phyloP scores from a whole-genome alignment of 2,797 vertebrate species.

The Oreochromis mossambicus region DNA sequence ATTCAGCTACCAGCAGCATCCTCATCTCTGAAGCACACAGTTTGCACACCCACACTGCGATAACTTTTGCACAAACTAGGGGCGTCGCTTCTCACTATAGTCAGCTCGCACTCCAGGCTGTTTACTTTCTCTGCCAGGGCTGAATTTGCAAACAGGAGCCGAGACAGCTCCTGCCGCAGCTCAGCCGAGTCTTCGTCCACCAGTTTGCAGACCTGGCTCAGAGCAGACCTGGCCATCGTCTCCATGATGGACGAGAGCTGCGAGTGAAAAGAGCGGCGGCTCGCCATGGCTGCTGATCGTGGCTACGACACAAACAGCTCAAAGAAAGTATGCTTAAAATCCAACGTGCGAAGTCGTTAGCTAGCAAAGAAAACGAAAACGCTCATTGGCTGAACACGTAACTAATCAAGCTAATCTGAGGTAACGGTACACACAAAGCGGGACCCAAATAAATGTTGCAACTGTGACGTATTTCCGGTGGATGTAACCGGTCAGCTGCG shows the following conservation, averaged over 20 bases:
- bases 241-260: slow-evolving; percentile 73
- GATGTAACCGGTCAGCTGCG: slow-evolving; percentile 64
- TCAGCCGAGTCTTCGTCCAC: slow-evolving; percentile 69
- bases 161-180: slow-evolving; percentile 59
- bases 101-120: slow-evolving; percentile 58
- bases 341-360: background rate
- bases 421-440: background rate
- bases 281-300: slow-evolving; percentile 22
- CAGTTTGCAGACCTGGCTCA: slow-evolving; percentile 64
- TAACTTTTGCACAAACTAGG: slow-evolving; percentile 27
- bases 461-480: slow-evolving; percentile 60
- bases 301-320: background rate
- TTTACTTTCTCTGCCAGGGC: slow-evolving; percentile 56
- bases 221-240: slow-evolving; percentile 57
- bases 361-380: background rate
- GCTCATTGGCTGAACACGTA: background rate
- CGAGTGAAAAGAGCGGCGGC: slow-evolving; percentile 47
- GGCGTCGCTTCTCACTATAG: slow-evolving; percentile 11
- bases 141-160: slow-evolving; percentile 55
- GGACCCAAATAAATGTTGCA: slow-evolving; percentile 58
- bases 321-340: too few relatives aligned
- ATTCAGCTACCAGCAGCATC: slow-evolving; percentile 13
- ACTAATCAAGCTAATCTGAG: background rate
- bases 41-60: slow-evolving; percentile 61
- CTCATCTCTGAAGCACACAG: slow-evolving; percentile 11